Percentiles rank a stretch among this genome's conserved stretches.
Conservation (phyloP, 1,140 invertebrate species). For the Solenopsis fugax region DNA sequence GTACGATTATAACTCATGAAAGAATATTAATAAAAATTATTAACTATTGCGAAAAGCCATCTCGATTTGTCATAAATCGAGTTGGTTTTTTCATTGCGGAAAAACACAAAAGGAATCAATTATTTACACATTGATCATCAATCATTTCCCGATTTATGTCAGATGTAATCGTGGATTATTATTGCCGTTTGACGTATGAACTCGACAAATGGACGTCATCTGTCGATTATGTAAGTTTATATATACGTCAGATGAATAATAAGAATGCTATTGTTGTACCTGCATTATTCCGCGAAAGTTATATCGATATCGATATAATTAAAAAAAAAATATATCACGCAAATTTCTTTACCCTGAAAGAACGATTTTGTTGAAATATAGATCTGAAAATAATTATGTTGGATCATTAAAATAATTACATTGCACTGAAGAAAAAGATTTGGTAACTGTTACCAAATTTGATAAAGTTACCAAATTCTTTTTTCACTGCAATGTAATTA, state of each 20-base stretch:
- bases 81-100: not conserved
- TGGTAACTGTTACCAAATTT: too few relatives aligned
- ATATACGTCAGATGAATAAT: not conserved
- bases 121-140: conserved; percentile 27
- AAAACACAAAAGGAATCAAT: conserved; percentile 5
- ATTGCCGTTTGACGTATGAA: conserved; percentile 34
- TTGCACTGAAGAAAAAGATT: too few relatives aligned
- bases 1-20: too few relatives aligned
- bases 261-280: not conserved
- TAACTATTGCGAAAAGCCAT: too few relatives aligned
- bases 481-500: too few relatives aligned
- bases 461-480: too few relatives aligned
- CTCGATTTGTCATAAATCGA: not conserved
- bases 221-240: conserved; percentile 27
- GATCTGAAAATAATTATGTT: too few relatives aligned
- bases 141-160: conserved; percentile 36
- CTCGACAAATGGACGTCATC: conserved; percentile 19
- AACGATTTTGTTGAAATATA: too few relatives aligned
- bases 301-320: not conserved
- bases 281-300: conserved; percentile 12
- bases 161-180: conserved; percentile 26
- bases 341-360: not conserved
- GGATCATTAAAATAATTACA: too few relatives aligned
- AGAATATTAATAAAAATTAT: too few relatives aligned
- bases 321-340: not conserved